Evolutionary conservation across 2,888 invertebrate genomes (phyloP).

Genomic region (Philhelius pedissequus): DNA sequence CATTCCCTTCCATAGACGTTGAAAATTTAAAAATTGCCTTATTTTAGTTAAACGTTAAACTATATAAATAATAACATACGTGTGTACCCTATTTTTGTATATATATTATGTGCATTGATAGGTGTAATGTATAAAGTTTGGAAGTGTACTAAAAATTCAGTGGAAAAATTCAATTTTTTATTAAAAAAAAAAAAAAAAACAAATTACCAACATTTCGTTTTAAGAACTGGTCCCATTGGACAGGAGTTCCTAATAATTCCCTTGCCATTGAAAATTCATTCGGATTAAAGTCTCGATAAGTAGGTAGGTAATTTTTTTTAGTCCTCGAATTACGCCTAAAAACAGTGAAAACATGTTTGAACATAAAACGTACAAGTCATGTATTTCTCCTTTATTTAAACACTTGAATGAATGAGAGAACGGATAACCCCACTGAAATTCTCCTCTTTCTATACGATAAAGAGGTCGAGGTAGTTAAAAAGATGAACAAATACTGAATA

Average conservation of each 20-base stretch:
- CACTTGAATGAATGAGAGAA: not conserved
- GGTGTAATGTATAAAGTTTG: too few species aligned
- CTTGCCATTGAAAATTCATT: not conserved
- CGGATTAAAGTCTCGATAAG: not conserved
- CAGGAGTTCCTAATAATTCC: not conserved
- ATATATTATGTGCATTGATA: too few species aligned
- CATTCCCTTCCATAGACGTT: too few species aligned
- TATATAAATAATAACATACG: too few species aligned
- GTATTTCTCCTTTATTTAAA: not conserved
- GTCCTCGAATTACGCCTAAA: not conserved
- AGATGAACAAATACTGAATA: constrained; percentile 15
- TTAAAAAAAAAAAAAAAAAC: not conserved
- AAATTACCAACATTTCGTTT: not conserved
- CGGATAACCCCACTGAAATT: not conserved
- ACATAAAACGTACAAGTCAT: not conserved
- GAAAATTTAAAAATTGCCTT: too few species aligned
- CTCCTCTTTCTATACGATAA: not conserved
- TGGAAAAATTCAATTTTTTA: too few species aligned
- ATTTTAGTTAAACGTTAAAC: too few species aligned
- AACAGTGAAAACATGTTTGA: not conserved
- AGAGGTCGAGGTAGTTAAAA: not conserved
- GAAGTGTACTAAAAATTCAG: too few species aligned
- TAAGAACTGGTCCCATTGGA: not conserved
- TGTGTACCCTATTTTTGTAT: too few species aligned
- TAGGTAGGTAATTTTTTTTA: too few species aligned